phyloP scores from a whole-genome alignment of 2,888 invertebrate genomes.

The Willowsia nigromaculata region DNA sequence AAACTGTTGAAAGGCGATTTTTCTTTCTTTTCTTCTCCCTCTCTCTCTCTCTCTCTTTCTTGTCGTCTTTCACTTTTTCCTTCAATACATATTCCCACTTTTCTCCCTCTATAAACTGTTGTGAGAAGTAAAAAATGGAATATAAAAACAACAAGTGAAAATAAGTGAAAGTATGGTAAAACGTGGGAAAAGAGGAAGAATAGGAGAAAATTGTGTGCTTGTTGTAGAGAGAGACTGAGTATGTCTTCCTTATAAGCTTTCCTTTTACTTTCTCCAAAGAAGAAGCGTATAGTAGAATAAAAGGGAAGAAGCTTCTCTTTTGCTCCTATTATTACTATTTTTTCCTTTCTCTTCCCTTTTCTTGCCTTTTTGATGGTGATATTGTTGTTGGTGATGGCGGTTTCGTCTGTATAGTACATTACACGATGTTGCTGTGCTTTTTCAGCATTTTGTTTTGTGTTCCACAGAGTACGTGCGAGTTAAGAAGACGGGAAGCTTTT shows the following conservation, averaged over 20 bases:
- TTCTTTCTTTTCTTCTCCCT: conserved; percentile 20
- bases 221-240: too few species aligned
- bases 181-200: not conserved
- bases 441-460: not conserved
- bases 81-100: not conserved
- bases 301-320: not conserved
- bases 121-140: not conserved
- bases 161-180: conserved; percentile 2
- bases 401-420: too few species aligned
- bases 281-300: not conserved
- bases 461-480: not conserved
- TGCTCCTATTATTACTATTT: not conserved
- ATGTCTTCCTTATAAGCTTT: not conserved
- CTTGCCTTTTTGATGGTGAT: not conserved
- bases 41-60: not conserved
- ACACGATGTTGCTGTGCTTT: not conserved
- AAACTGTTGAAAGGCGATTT: conserved; percentile 78
- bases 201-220: not conserved
- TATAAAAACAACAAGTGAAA: conserved; percentile 27
- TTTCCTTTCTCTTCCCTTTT: not conserved
- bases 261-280: not conserved
- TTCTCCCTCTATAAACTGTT: not conserved
- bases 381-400: conserved; percentile 25
- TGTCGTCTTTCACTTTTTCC: not conserved
- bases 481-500: conserved; percentile 20